phyloP scores from a whole-genome alignment of 37 sponge, comb jelly and placozoan species.

The Spongia lamella region DNA sequence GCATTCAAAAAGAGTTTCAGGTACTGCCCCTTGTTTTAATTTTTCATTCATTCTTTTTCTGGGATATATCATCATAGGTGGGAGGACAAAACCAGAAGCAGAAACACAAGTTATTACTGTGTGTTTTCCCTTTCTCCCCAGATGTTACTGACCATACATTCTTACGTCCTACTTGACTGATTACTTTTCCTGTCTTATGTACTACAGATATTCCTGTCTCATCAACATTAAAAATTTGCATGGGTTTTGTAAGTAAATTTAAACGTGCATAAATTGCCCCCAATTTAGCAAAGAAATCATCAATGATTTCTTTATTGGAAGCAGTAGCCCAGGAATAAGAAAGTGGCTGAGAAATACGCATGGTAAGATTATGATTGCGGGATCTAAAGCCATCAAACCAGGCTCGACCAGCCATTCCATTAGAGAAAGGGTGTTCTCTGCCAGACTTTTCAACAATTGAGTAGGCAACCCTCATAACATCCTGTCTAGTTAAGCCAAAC shows the following conservation, averaged over 20 bases:
- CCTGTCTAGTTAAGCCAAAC: slow-evolving; percentile 37
- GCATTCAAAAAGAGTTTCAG: not conserved
- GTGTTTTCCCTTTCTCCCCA: slow-evolving; percentile 34
- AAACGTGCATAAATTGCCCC: not conserved
- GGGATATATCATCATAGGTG: slow-evolving; percentile 24
- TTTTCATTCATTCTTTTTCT: slow-evolving; percentile 14
- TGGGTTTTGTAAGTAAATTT: slow-evolving; percentile 25
- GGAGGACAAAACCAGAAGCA: not conserved
- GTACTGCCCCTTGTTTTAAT: slow-evolving; percentile 12
- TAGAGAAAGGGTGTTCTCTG: slow-evolving; percentile 31
- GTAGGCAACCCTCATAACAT: slow-evolving; percentile 37
- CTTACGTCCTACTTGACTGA: slow-evolving; percentile 10
- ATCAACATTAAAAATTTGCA: slow-evolving; percentile 42
- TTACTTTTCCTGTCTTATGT: slow-evolving; percentile 29
- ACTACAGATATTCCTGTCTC: slow-evolving; percentile 34
- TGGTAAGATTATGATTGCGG: slow-evolving; percentile 23
- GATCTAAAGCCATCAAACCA: slow-evolving; percentile 38
- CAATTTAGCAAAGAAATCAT: not conserved
- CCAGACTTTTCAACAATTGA: slow-evolving; percentile 39
- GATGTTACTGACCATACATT: slow-evolving; percentile 34
- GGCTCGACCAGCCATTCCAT: slow-evolving; percentile 33
- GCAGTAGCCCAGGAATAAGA: slow-evolving; percentile 9
- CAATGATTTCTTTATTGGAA: slow-evolving; percentile 3
- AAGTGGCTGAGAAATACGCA: slow-evolving; percentile 31
- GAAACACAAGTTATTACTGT: slow-evolving; percentile 24